Conservation (phyloP, 2,888 invertebrate genomes). For the Beris morrisii region DNA sequence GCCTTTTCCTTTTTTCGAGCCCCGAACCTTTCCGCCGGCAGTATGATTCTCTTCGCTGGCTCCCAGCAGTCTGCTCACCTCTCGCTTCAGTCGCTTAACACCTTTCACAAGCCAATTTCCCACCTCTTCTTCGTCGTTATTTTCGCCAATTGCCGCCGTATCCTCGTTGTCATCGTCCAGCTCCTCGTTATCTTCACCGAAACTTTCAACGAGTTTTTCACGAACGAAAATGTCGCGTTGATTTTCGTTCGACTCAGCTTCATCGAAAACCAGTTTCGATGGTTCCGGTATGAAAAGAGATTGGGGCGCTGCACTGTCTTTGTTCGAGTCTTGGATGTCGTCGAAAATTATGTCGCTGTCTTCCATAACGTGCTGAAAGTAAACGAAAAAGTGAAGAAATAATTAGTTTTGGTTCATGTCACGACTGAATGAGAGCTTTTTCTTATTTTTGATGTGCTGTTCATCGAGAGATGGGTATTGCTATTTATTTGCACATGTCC, state of each 20-base stretch:
- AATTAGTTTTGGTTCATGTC: conserved; percentile 11
- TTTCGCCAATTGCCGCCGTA: not conserved
- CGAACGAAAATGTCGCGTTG: not conserved
- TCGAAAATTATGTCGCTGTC: conserved; percentile 46
- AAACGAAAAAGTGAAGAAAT: conserved; percentile 39
- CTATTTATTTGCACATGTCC: no score
- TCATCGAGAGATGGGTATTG: no score
- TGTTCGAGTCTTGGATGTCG: conserved; percentile 39
- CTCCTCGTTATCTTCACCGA: conserved; percentile 40
- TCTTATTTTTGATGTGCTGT: no score
- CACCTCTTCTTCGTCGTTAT: not conserved
- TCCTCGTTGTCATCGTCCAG: conserved; percentile 43
- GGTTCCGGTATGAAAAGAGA: conserved; percentile 16
- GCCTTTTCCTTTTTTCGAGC: conserved; percentile 18
- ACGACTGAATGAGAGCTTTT: not conserved
- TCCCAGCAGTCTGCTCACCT: conserved; percentile 16
- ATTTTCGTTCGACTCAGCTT: not conserved
- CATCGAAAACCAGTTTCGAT: conserved; percentile 18
- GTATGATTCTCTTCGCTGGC: not conserved
- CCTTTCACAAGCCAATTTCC: conserved; percentile 33
- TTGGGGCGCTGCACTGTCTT: conserved; percentile 18
- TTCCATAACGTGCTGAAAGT: conserved; percentile 33
- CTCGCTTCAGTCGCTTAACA: conserved; percentile 28
- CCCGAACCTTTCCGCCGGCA: not conserved
- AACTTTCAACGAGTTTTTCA: not conserved